A percentile compares a stretch with the other conserved stretches of the same genome.
These are phyloP conservation scores for Gryllus longicercus DNA, from an alignment of 2,888 invertebrate genomes.

Conservation along the genomic window DNA sequence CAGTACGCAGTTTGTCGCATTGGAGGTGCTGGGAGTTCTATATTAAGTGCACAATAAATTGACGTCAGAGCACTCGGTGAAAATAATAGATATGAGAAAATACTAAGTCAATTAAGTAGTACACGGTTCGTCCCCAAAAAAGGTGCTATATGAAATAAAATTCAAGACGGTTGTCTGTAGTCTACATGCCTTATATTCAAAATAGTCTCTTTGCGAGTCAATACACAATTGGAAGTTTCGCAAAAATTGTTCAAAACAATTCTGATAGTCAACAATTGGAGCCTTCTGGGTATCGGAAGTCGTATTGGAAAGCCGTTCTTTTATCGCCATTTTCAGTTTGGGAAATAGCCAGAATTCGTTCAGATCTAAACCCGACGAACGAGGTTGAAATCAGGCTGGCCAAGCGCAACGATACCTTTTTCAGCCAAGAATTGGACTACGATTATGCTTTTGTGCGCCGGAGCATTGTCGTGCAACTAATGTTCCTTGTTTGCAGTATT, in stretches of 20 bases:
- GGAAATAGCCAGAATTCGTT: too few species aligned
- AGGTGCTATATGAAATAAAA: not conserved
- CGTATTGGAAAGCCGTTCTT: not conserved
- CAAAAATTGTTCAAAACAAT: not conserved
- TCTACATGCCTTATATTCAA: conserved; percentile 3
- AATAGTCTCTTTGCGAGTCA: not conserved
- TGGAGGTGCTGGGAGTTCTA: too few species aligned
- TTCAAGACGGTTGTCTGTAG: not conserved
- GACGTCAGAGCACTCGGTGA: too few species aligned
- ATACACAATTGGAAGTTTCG: not conserved
- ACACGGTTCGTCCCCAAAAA: not conserved
- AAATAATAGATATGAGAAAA: too few species aligned
- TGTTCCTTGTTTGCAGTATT: not conserved
- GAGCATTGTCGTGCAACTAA: not conserved
- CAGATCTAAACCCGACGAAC: not conserved
- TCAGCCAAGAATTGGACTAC: not conserved
- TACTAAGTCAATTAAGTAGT: not conserved
- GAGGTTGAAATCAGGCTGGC: not conserved
- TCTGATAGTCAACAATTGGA: not conserved
- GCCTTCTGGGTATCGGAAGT: not conserved
- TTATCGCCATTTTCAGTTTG: not conserved
- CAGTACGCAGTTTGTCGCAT: too few species aligned
- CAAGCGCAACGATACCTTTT: too few species aligned
- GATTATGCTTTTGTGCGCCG: not conserved
- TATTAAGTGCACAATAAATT: too few species aligned